Conservation (phyloP, 2,888 invertebrate species). For the Tenthredo notha region DNA sequence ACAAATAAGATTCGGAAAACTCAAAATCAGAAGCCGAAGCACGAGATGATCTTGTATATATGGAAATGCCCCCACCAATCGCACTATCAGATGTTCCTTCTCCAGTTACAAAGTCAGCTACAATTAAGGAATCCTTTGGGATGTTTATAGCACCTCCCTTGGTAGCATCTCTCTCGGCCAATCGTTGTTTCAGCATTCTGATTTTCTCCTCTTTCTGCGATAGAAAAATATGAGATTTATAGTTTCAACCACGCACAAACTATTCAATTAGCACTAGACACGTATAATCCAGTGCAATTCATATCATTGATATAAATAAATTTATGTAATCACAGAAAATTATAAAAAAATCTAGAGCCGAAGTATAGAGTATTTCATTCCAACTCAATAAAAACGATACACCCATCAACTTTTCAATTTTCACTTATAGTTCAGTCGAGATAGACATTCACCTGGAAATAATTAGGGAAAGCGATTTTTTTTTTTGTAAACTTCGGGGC, state of each 20-base stretch:
- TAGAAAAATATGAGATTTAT: conserved; percentile 27
- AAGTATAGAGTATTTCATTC: neutral
- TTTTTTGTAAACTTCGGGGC: no score
- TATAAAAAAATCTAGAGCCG: neutral
- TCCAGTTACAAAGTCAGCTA: conserved; percentile 88
- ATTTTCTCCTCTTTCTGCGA: conserved; percentile 94
- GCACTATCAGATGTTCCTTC: conserved; percentile 91
- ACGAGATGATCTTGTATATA: conserved; percentile 90
- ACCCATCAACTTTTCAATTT: no score
- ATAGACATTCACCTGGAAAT: no score
- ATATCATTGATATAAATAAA: neutral
- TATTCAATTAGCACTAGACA: neutral
- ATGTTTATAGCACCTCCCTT: conserved; percentile 77
- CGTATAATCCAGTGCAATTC: neutral
- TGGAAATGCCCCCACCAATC: conserved; percentile 84
- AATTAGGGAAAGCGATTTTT: no score
- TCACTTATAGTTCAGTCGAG: no score
- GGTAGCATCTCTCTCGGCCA: conserved; percentile 87
- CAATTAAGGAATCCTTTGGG: conserved; percentile 86
- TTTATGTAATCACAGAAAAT: neutral
- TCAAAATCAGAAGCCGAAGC: conserved; percentile 93
- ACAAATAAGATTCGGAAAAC: conserved; percentile 93
- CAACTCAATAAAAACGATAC: no score
- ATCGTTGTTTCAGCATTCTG: conserved; percentile 88
- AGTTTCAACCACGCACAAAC: neutral